phyloP scores from a whole-genome alignment of 2,113 vertebrate species.

The Ursus arctos region DNA sequence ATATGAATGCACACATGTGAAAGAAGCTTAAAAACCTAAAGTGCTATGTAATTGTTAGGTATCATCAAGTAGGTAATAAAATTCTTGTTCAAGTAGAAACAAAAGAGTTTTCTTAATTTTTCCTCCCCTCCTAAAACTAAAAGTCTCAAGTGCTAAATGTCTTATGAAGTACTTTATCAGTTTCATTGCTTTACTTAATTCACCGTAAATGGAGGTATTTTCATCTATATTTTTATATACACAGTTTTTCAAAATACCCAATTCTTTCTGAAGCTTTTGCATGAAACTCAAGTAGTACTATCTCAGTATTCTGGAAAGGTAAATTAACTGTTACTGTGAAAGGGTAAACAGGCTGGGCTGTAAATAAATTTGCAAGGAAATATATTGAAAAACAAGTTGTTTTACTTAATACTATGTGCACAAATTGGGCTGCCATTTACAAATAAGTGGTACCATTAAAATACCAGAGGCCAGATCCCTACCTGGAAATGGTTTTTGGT shows the following conservation, averaged over 20 bases:
- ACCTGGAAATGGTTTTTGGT: not conserved
- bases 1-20: not conserved
- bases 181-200: conserved; percentile 57
- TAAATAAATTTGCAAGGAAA: conserved; percentile 10
- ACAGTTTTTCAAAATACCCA: conserved; percentile 26
- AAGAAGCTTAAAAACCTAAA: conserved; percentile 35
- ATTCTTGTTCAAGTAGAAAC: conserved; percentile 24
- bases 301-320: not conserved
- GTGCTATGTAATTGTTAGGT: not conserved
- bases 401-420: not conserved
- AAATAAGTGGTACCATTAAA: conserved; percentile 5
- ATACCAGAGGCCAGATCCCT: not conserved
- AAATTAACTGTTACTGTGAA: not conserved
- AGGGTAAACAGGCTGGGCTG: not conserved
- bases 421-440: not conserved
- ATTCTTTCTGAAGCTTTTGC: conserved; percentile 7
- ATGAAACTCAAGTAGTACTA: not conserved
- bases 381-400: not conserved
- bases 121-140: not conserved
- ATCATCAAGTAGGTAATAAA: conserved; percentile 11
- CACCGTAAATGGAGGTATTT: conserved; percentile 1
- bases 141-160: conserved; percentile 19
- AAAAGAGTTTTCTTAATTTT: not conserved
- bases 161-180: conserved; percentile 12
- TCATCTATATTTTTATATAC: not conserved